Evolutionary conservation across 2,797 vertebrate species (phyloP), one percentile per base, ranked within the genome.

Genomic region (Lates japonicus): DNA sequence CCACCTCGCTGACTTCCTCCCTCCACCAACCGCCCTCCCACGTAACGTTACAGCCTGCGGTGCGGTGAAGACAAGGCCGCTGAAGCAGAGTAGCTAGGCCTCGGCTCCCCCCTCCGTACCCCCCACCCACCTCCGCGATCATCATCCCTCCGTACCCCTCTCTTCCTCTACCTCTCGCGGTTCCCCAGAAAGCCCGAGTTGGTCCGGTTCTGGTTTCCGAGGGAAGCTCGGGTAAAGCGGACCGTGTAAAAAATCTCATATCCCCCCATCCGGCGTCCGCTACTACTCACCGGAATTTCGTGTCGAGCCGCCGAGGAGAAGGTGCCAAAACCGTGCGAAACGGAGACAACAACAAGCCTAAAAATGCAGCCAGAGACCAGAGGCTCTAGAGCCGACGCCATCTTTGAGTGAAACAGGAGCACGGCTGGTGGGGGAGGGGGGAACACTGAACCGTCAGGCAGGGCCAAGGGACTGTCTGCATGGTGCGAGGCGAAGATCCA

Each of bases 361-460:
- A 94, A 93, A 96, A 94, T 93, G 94, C 94, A 96, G 94, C 92
- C 95, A 92, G 92, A 94, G 94, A 96, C 88, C 92, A 92, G 94
- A 78, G 93, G 92, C 94, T 95, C 94, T 90, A 85, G 88, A 95
- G 95, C 95, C 92, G 95, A 91, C 96, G 96, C 96, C 96, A 96
- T 96, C 95, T 96, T 96, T 95, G 94, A 96, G 95, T 95, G 95
- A 95, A 96, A 96, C 95, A 93, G 94, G 94, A 96, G 95, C 95
- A 89, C 86, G 87, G 94, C 86, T 90, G 86, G 91, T 93, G 94
- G 95, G 95, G 95, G 93, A 94, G 94, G 95, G 94, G 94, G 95
- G 91, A 90, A 89, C 90, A 86, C 86, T 59, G 90, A 92, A 88
- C 88, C 80, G 93, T 83, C 91, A 90, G 93, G 88, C 90, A 80